Conservation (phyloP, 2,888 invertebrate species). For the Pachymerium ferrugineum region DNA sequence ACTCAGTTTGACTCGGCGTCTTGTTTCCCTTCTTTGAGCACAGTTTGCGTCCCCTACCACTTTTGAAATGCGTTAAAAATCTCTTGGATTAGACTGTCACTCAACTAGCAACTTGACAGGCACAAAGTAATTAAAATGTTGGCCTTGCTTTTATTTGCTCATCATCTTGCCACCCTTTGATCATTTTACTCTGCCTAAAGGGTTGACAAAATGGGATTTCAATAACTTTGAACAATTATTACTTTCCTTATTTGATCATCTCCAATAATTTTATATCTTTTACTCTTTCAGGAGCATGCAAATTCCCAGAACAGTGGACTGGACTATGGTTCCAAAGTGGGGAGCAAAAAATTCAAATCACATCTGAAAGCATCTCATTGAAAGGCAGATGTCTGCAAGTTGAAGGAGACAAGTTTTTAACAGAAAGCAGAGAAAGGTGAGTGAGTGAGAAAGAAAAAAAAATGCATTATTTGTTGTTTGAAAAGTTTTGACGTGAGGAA, state of each 20-base stretch:
- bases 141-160: neutral
- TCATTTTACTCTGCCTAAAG: neutral
- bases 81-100: neutral
- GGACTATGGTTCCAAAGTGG: slow-evolving; percentile 78
- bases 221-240: too few species aligned
- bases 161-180: neutral
- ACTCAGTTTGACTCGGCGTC: neutral
- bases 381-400: slow-evolving; percentile 63
- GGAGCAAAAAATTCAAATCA: slow-evolving; percentile 66
- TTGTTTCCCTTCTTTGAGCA: neutral
- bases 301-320: slow-evolving; percentile 76
- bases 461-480: too few species aligned
- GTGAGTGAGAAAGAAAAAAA: too few species aligned
- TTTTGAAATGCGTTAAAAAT: slow-evolving; percentile 2
- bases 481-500: too few species aligned
- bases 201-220: neutral
- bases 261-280: neutral
- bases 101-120: neutral
- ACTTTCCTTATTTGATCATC: too few species aligned
- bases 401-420: slow-evolving; percentile 61
- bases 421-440: slow-evolving; percentile 46
- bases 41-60: too few species aligned
- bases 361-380: slow-evolving; percentile 61
- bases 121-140: slow-evolving; percentile 20
- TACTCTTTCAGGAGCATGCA: slow-evolving; percentile 51